Percentiles rank a stretch among this genome's conserved stretches.
Evolutionary conservation across 2,113 vertebrate genomes (phyloP).

Genomic region (Argyrosomus japonicus): DNA sequence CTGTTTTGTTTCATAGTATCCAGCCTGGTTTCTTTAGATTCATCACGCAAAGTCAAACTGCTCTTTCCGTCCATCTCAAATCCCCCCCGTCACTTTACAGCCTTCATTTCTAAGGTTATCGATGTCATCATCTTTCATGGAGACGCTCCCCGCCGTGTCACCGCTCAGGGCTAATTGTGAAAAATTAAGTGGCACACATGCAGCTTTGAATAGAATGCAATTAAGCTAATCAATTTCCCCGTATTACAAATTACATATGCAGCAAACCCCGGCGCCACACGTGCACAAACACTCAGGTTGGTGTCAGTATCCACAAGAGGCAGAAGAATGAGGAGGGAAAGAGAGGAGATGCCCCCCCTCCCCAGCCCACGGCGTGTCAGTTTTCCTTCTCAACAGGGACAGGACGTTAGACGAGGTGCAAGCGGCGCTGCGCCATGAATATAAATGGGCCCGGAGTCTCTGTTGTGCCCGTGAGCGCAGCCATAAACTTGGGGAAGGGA

Average conservation of each 20-base stretch:
- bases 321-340: conserved; percentile 52
- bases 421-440: conserved; percentile 68
- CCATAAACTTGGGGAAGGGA: conserved; percentile 54
- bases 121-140: conserved; percentile 52
- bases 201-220: conserved; percentile 49
- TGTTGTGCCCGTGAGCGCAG: conserved; percentile 60
- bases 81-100: neutral
- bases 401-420: conserved; percentile 62
- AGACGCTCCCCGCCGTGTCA: conserved; percentile 28
- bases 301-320: conserved; percentile 54
- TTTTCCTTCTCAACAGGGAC: conserved; percentile 73
- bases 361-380: conserved; percentile 56
- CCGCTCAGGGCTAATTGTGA: conserved; percentile 63
- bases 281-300: conserved; percentile 49
- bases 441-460: conserved; percentile 65
- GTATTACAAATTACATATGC: conserved; percentile 36
- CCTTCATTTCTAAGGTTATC: conserved; percentile 45
- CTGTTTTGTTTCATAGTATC: conserved; percentile 9
- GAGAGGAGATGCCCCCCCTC: conserved; percentile 9
- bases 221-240: conserved; percentile 56
- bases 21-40: conserved; percentile 28
- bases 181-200: conserved; percentile 50
- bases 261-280: conserved; percentile 26
- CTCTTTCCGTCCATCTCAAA: neutral
- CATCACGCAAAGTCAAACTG: conserved; percentile 25